Evolutionary conservation across 2,888 invertebrate genomes (phyloP).

Genomic region (Aphidius colemani): DNA sequence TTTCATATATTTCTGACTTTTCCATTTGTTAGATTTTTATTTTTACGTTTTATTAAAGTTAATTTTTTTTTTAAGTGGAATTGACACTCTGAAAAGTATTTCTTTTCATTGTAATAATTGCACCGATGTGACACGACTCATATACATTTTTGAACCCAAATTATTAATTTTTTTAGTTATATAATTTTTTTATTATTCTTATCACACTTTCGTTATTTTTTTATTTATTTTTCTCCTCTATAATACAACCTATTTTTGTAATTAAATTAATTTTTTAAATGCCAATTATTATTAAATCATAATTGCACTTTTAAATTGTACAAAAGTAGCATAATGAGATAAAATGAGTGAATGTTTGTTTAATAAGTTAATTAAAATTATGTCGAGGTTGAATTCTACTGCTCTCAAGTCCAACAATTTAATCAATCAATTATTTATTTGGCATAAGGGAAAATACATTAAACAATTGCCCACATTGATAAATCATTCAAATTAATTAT

Average conservation of each 20-base stretch:
- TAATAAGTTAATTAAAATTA: slow-evolving; percentile 24
- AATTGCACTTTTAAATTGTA: slow-evolving; percentile 19
- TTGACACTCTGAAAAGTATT: slow-evolving; percentile 60
- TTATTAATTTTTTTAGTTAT: slow-evolving; percentile 34
- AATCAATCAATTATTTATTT: slow-evolving; percentile 8
- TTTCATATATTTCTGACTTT: slow-evolving; percentile 20
- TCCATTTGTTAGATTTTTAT: slow-evolving; percentile 36
- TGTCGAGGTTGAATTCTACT: slow-evolving; percentile 28
- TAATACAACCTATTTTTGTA: slow-evolving; percentile 28
- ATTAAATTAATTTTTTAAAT: slow-evolving; percentile 31
- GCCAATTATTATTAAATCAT: slow-evolving; percentile 20
- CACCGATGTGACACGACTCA: slow-evolving; percentile 53
- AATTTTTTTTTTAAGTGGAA: slow-evolving; percentile 54
- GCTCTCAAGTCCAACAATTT: slow-evolving; percentile 14
- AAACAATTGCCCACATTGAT: slow-evolving; percentile 22
- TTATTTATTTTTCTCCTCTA: slow-evolving; percentile 28
- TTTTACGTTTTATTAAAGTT: slow-evolving; percentile 19
- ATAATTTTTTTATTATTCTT: slow-evolving; percentile 18
- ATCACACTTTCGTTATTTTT: slow-evolving; percentile 31
- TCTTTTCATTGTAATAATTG: slow-evolving; percentile 55
- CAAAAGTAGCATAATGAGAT: slow-evolving; percentile 6
- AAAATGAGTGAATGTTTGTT: slow-evolving; percentile 18
- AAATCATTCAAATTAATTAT: slow-evolving; percentile 11
- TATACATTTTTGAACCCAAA: slow-evolving; percentile 44
- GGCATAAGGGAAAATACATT: slow-evolving; percentile 22